phyloP scores from a whole-genome alignment of 2,113 vertebrate genomes.

The Sylvicapra grimmia region DNA sequence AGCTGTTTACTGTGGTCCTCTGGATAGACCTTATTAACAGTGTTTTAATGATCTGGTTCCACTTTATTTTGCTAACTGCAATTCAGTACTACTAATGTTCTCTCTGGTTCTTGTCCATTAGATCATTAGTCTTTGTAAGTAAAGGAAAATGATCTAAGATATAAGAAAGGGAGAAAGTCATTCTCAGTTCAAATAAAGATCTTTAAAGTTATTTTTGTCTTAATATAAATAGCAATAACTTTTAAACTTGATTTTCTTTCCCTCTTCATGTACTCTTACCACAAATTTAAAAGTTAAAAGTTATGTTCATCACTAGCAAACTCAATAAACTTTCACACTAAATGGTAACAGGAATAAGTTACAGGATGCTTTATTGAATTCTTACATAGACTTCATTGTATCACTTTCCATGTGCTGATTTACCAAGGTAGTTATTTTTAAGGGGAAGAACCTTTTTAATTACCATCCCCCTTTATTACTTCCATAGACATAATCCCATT shows the following conservation, averaged over 20 bases:
- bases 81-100: background rate
- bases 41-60: background rate
- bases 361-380: background rate
- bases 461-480: background rate
- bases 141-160: background rate
- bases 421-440: constrained; percentile 3
- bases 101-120: background rate
- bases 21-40: background rate
- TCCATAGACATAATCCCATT: background rate
- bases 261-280: background rate
- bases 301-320: background rate
- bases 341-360: background rate
- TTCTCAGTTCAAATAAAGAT: background rate
- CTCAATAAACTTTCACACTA: background rate
- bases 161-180: background rate
- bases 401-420: constrained; percentile 4
- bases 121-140: background rate
- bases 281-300: background rate
- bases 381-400: background rate
- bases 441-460: background rate
- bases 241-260: background rate
- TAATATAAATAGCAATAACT: background rate
- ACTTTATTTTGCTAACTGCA: background rate
- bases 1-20: background rate
- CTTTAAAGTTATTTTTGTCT: constrained; percentile 2